Base-by-base conservation (phyloP, 2,888 invertebrate genomes). In the Plebejus anna region DNA sequence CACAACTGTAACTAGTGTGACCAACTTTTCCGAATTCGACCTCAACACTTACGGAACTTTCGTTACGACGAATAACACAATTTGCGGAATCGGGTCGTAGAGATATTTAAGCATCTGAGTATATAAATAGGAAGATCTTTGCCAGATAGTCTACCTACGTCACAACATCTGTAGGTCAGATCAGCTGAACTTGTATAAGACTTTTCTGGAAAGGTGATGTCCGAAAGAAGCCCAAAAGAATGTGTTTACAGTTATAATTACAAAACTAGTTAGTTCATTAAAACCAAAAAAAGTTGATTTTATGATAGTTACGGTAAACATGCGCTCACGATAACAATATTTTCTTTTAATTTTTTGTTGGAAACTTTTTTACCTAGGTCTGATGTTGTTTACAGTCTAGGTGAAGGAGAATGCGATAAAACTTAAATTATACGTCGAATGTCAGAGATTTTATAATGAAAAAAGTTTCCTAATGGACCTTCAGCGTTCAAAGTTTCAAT, bases 21-120 rank as follows among this genome's bases (percentile, higher is more conserved):
- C 32, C 36, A 66, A 66, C 66, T 36, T 66, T 66, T 32, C 32
- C 28, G 32, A 13, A 66, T 36, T 36, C 66, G 16, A 66, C 66
- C 66, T 66, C 66, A 66, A 66, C 66, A 66, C 32, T 66, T 66
- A 66, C 66, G 32, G 66, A 66, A 66, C 66, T 66, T 66, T 66
- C 66, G 32, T 66, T 36, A 66, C 66, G 22, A 66, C 61, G 61
- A 61, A 61, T 61, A 61, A 61, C 28, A 61, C 61, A 11, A 61
- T 61, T 28, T 61, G 11, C 61, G 11, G 9, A 61, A 61, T 61
- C 61, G 61, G 61, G 61, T 61, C 61, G 61, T 28, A 61, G 7
- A 61, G 22, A 61, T 61, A 28, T 13, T 22, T 66, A 66, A 32
- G 13, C 66, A 66, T 32, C 32, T 36, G 11, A 36, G 66, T 4